Conservation (phyloP, 2,113 vertebrate species). For the Aldabrachelys gigantea region DNA sequence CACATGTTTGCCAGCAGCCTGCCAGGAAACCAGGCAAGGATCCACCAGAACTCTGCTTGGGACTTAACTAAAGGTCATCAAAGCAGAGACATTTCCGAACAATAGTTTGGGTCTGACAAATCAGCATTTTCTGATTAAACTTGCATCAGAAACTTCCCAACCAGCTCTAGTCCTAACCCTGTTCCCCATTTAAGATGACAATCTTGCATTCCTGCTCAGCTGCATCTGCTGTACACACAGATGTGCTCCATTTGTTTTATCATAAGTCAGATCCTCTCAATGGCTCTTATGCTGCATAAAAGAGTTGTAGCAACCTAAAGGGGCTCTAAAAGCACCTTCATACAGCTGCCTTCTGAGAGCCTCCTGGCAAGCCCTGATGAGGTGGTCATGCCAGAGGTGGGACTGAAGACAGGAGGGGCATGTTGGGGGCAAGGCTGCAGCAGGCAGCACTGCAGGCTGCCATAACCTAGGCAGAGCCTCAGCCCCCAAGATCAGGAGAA, state of each 20-base stretch:
- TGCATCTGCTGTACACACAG: not conserved
- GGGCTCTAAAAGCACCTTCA: not conserved
- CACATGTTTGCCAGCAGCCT: not conserved
- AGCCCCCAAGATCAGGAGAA: not conserved
- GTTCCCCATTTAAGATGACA: not conserved
- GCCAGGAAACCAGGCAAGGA: not conserved
- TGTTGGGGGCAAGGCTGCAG: not conserved
- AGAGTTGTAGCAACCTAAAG: not conserved
- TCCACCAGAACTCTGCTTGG: not conserved
- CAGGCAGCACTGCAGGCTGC: not conserved
- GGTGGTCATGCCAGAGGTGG: not conserved
- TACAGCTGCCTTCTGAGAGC: not conserved
- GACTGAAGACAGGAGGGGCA: accelerated
- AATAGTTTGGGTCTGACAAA: not conserved
- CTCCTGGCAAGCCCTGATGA: accelerated
- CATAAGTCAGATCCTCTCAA: not conserved
- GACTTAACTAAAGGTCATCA: not conserved
- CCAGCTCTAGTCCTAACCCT: not conserved
- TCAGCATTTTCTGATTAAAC: not conserved
- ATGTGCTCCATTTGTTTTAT: not conserved
- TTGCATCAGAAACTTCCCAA: not conserved
- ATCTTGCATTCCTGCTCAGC: not conserved
- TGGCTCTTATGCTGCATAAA: not conserved
- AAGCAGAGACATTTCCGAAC: not conserved
- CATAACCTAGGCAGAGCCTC: not conserved